Evolutionary conservation across 1,140 invertebrate species (phyloP).

Genomic region (Calliphora vicina): DNA sequence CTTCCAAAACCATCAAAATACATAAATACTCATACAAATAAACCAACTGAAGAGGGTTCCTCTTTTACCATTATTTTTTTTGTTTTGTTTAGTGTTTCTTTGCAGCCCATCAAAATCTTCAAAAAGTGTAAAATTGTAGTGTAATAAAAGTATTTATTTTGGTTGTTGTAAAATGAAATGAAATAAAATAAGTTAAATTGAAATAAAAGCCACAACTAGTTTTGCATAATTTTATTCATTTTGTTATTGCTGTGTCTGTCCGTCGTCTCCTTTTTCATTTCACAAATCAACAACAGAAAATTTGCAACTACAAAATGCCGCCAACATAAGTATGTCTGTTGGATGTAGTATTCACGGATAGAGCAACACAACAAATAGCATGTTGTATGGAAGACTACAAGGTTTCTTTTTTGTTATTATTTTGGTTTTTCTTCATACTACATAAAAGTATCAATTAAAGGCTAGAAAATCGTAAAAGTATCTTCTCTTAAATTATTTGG

Average conservation of each 20-base stretch:
- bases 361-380: background rate
- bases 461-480: slow-evolving; percentile 1
- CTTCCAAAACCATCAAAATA: slow-evolving; percentile 21
- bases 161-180: background rate
- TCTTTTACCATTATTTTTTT: background rate
- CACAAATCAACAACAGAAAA: background rate
- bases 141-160: background rate
- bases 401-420: background rate
- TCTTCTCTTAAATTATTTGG: background rate
- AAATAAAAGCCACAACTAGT: background rate
- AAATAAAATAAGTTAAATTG: background rate
- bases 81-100: background rate
- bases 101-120: slow-evolving; percentile 2
- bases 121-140: slow-evolving; percentile 8
- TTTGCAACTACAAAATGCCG: slow-evolving; percentile 3
- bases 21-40: background rate
- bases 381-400: background rate
- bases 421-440: background rate
- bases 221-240: slow-evolving; percentile 7
- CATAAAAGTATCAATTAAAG: slow-evolving; percentile 11
- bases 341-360: too few relatives aligned
- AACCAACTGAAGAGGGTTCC: background rate
- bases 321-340: background rate
- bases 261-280: too few relatives aligned
- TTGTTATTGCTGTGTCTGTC: too few relatives aligned